Percentiles rank a stretch among this genome's conserved stretches.
Conservation (phyloP, 2,797 vertebrate genomes). For the Echeneis naucrates region DNA sequence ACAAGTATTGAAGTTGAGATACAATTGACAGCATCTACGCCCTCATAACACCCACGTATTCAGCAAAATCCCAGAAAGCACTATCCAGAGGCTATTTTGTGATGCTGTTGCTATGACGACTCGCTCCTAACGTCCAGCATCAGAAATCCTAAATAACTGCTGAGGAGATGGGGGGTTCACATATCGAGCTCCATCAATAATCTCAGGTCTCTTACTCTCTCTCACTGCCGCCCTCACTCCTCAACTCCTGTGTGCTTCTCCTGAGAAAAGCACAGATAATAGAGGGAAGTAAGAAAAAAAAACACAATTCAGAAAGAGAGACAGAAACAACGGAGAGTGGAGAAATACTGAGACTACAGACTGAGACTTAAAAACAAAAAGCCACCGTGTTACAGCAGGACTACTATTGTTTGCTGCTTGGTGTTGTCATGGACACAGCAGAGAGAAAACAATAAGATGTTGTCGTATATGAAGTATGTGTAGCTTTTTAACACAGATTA, state of each 20-base stretch:
- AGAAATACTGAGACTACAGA: slow-evolving; percentile 1
- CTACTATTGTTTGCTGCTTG: not conserved
- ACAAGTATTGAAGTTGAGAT: not conserved
- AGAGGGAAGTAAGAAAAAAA: not conserved
- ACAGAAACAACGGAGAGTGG: slow-evolving; percentile 14
- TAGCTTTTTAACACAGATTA: not conserved
- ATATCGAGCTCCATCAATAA: slow-evolving; percentile 29
- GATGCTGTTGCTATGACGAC: slow-evolving; percentile 56
- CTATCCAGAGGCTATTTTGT: slow-evolving; percentile 32
- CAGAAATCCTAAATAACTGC: slow-evolving; percentile 35
- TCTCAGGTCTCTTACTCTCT: not conserved
- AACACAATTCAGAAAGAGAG: slow-evolving; percentile 1
- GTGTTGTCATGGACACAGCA: slow-evolving; percentile 49
- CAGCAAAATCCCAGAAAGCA: slow-evolving; percentile 25
- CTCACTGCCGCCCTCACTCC: no score
- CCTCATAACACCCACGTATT: slow-evolving; percentile 31
- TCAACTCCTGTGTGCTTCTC: not conserved
- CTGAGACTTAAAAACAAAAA: slow-evolving; percentile 35
- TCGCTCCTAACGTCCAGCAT: slow-evolving; percentile 33
- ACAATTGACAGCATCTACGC: slow-evolving; percentile 21
- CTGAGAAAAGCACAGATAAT: not conserved
- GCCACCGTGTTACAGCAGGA: not conserved
- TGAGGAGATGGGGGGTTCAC: slow-evolving; percentile 24
- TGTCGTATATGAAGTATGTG: not conserved
- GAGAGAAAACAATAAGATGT: not conserved